Conservation (phyloP, 1,140 invertebrate species). For the Diabrotica undecimpunctata region DNA sequence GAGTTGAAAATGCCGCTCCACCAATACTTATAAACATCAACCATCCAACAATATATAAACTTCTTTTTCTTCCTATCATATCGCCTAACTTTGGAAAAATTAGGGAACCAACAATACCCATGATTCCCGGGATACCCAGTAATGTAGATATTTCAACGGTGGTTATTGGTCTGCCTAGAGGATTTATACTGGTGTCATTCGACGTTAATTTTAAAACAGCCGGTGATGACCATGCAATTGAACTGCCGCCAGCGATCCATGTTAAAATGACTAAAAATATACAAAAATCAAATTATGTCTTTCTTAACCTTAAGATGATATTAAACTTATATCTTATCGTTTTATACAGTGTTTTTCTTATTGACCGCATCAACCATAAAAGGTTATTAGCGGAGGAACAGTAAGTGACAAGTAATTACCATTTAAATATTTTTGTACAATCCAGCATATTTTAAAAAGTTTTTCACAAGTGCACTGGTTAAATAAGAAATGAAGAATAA, state of each 20-base stretch:
- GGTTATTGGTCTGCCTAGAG: not conserved
- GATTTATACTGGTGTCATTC: not conserved
- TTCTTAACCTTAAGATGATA: too few relatives aligned
- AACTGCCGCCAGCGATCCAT: not conserved
- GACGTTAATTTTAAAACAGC: not conserved
- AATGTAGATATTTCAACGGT: not conserved
- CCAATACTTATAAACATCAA: not conserved
- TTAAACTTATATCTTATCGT: too few relatives aligned
- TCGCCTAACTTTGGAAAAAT: conserved; percentile 4
- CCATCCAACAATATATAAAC: not conserved
- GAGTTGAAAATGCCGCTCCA: not conserved
- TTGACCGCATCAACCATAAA: too few relatives aligned
- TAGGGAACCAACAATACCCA: not conserved
- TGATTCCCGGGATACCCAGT: not conserved
- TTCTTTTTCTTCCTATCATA: conserved; percentile 8
- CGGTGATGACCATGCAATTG: conserved; percentile 2
- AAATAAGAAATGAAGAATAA: too few relatives aligned
- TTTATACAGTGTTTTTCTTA: too few relatives aligned
- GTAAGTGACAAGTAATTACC: too few relatives aligned
- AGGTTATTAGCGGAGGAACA: too few relatives aligned
- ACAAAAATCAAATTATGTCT: not conserved
- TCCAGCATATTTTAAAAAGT: too few relatives aligned
- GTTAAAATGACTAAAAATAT: not conserved
- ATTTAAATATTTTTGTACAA: too few relatives aligned
- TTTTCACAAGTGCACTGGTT: too few relatives aligned